Base-by-base conservation (phyloP, 2,113 vertebrate species). In the cat (Felis catus) region DNA sequence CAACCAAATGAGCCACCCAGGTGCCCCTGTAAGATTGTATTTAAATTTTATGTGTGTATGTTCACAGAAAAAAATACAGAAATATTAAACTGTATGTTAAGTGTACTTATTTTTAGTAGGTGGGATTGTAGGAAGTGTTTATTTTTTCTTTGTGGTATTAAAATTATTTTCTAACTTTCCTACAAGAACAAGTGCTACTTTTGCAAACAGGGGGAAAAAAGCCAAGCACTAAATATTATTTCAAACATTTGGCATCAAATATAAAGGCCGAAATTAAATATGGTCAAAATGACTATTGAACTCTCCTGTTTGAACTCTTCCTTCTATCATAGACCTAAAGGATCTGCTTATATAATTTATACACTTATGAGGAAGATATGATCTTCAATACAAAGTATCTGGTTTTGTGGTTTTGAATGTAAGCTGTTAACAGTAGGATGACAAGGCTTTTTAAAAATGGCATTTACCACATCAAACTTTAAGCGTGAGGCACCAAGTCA, bases 81-180 rank as follows among this genome's bases (percentile, higher is more conserved):
- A 58, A 78, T 19, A 76, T 45, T 61, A 83, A 79, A 63, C 53
- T 74, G 15, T 58, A 45, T 16, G 19, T 45, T 90, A 79, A 84
- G 11, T 63, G 21, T 14, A 55, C 76, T 94, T 94, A 81, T 88
- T 95, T 93, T 96, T 68, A 76, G 23, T 48, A 73, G 33, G 23
- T 70, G 25, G 41, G 14, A 76, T 84, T 74, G 12, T 84, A 97
- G 27, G 25, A 89, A 82, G 73, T 53, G 23, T 41, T 91, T 93
- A 33, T 55, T 94, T 95, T 12, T 83, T 93, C 4, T 92, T 80
- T 89, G 36, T 33, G 4, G 29, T 93, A 97, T 94, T 73, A 41
- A 94, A 89, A 79, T 70, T 66, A 68, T 76, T 92, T 97, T 79
- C 33, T 66, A 81, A 73, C 31, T 89, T 93, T 89, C 61, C 48